Conservation (phyloP, 2,797 vertebrate genomes). For the Trematomus bernacchii region DNA sequence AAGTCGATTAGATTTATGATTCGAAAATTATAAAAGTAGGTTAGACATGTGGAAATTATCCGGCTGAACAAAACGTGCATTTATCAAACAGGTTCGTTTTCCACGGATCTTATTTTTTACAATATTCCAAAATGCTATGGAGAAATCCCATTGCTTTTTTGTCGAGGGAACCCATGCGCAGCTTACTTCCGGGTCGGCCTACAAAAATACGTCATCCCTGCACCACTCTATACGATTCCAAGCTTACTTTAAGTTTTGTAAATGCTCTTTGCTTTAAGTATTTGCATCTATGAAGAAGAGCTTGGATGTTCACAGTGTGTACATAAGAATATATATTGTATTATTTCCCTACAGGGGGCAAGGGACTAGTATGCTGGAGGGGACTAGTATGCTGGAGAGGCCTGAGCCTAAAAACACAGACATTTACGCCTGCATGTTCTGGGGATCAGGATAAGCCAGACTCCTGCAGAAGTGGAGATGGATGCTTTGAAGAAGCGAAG, state of each 20-base stretch:
- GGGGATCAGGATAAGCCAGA: slow-evolving; percentile 64
- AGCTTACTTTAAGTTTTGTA: neutral
- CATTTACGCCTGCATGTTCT: slow-evolving; percentile 42
- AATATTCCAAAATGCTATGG: too few relatives aligned
- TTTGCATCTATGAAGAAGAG: neutral
- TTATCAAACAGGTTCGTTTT: too few relatives aligned
- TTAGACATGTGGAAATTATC: too few relatives aligned
- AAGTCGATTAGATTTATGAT: too few relatives aligned
- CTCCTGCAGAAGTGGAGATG: slow-evolving; percentile 58
- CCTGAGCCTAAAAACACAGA: slow-evolving; percentile 31
- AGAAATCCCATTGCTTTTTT: too few relatives aligned
- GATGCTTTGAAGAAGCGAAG: slow-evolving; percentile 61
- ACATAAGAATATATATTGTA: neutral
- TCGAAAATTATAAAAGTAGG: too few relatives aligned
- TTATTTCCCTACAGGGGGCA: slow-evolving; percentile 2
- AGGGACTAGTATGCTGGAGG: neutral
- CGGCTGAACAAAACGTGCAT: too few relatives aligned
- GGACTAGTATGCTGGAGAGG: neutral
- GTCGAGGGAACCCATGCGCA: too few relatives aligned
- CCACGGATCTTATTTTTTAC: too few relatives aligned
- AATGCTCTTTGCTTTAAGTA: slow-evolving; percentile 2
- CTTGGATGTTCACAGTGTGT: neutral
- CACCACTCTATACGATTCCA: neutral
- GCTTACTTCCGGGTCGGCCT: too few relatives aligned
- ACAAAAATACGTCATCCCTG: too few relatives aligned